A percentile compares a stretch with the other conserved stretches of the same genome.
These are phyloP conservation scores for Dermochelys coriacea DNA, from an alignment of 2,797 vertebrate species.

Conservation along the genomic window DNA sequence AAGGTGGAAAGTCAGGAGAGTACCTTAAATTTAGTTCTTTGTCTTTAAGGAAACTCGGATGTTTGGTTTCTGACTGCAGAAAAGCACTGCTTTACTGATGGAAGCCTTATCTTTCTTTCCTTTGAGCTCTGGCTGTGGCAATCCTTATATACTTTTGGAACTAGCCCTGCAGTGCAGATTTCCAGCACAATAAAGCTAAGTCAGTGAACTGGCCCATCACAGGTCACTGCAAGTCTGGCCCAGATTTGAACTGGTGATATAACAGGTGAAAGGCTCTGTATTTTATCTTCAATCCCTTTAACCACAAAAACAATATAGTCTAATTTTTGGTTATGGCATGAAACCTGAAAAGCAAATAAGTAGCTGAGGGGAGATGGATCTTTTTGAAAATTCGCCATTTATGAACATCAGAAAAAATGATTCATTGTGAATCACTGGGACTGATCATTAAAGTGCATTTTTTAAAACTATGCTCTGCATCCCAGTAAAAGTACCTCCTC, in stretches of 20 bases:
- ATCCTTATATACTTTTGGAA: constrained; percentile 21
- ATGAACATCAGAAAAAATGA: background rate
- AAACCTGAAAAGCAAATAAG: background rate
- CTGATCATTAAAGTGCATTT: background rate
- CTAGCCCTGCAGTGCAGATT: constrained; percentile 46
- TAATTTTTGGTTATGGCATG: background rate
- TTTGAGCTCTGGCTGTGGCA: constrained; percentile 23
- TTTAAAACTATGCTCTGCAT: background rate
- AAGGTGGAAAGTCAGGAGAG: background rate
- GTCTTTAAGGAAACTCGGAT: background rate
- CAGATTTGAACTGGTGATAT: constrained; percentile 49
- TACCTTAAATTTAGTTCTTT: background rate
- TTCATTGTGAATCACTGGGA: background rate
- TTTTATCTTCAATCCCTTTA: constrained; percentile 59
- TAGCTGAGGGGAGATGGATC: background rate
- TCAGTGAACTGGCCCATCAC: constrained; percentile 58
- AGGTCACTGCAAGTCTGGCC: constrained; percentile 45
- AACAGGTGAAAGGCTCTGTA: constrained; percentile 23
- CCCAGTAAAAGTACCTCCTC: background rate
- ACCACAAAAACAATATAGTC: constrained; percentile 19
- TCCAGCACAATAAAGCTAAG: constrained; percentile 67
- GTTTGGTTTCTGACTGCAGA: background rate
- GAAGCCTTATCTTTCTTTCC: constrained; percentile 14
- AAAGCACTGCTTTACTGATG: background rate
- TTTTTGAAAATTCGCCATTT: background rate